These are phyloP conservation scores for Micrastur ruficollis DNA, from an alignment of 2,797 vertebrate genomes.

Conservation along the genomic window DNA sequence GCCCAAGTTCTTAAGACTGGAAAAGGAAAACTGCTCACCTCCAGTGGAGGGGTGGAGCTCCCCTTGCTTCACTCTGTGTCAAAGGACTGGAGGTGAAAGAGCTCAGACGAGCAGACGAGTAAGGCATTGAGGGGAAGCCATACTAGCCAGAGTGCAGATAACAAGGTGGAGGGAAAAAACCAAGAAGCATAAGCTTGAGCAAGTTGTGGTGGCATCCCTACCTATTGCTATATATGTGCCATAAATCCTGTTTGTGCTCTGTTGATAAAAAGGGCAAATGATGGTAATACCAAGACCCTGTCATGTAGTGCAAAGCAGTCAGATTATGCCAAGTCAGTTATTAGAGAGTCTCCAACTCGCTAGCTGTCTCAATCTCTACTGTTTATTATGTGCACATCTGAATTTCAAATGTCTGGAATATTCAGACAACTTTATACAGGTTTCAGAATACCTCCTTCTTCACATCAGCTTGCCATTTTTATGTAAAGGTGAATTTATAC, in stretches of 20 bases:
- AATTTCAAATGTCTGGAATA: background rate
- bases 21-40: background rate
- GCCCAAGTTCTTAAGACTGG: background rate
- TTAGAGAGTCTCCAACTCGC: background rate
- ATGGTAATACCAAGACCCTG: background rate
- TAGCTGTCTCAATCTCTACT: background rate
- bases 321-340: background rate
- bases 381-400: background rate
- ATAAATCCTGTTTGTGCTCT: background rate
- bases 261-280: background rate
- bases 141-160: background rate
- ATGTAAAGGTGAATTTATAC: background rate
- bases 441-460: background rate
- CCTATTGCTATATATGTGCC: background rate
- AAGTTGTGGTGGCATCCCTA: background rate
- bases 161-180: background rate
- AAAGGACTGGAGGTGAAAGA: background rate
- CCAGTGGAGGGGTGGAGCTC: background rate
- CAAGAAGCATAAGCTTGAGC: background rate
- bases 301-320: background rate
- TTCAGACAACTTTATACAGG: background rate
- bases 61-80: background rate
- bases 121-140: background rate
- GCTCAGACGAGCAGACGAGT: background rate
- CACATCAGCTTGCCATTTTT: background rate